phyloP scores from a whole-genome alignment of 2,888 invertebrate genomes.

The Strigamia crassipes region DNA sequence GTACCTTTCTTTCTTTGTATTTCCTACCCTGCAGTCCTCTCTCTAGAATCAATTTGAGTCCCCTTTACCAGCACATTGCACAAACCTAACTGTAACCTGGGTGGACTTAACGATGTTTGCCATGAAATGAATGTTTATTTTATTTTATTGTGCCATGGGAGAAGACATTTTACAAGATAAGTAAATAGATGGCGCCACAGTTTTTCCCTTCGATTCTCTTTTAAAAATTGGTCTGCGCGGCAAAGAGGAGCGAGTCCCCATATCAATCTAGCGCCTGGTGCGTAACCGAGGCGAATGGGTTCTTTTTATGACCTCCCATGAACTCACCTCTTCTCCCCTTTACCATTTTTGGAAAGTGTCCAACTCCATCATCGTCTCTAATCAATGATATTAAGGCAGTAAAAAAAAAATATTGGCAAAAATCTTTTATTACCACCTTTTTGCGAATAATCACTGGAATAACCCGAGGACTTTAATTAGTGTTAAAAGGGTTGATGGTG shows the following conservation, averaged over 20 bases:
- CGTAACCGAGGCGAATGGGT: constrained; percentile 30
- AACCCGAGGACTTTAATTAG: neutral
- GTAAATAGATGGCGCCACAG: constrained; percentile 10
- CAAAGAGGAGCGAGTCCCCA: constrained; percentile 10
- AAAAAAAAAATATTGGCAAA: constrained; percentile 26
- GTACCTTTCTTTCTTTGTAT: neutral
- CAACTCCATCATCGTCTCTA: constrained; percentile 23
- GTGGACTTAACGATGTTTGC: constrained; percentile 10
- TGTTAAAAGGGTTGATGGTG: neutral
- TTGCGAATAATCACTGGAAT: constrained; percentile 3
- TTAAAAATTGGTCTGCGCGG: constrained; percentile 4
- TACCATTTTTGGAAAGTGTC: constrained; percentile 44
- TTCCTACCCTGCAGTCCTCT: neutral
- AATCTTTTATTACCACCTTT: constrained; percentile 10
- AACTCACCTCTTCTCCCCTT: constrained; percentile 31
- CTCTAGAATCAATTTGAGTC: neutral
- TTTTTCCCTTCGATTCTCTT: constrained; percentile 8
- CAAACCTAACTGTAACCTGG: constrained; percentile 4
- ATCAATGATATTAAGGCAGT: constrained; percentile 43
- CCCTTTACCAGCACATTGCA: neutral
- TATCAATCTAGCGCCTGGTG: constrained; percentile 10
- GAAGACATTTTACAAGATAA: constrained; percentile 10
- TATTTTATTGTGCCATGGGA: constrained; percentile 4
- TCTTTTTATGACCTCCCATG: constrained; percentile 33
- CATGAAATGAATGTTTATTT: constrained; percentile 10